Percentiles rank a stretch among this genome's conserved stretches.
phyloP scores from a whole-genome alignment of 1,140 invertebrate species.

The Cryptotermes secundus region DNA sequence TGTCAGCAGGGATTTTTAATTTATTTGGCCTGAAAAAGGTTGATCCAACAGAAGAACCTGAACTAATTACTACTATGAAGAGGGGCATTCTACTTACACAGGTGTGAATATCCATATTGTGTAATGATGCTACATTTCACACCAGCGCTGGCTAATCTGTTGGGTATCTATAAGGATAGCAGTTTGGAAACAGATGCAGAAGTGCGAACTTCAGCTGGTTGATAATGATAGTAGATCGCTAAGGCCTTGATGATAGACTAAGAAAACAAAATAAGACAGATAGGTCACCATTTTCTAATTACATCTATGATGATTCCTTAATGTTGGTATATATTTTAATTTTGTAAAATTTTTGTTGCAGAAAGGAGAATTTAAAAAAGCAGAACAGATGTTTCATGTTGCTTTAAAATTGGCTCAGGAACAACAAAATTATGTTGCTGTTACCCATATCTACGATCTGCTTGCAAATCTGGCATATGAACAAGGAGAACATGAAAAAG shows the following conservation, averaged over 20 bases:
- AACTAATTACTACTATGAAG: slow-evolving; percentile 28
- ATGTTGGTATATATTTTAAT: no score
- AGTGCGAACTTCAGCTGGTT: no score
- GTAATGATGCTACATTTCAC: no score
- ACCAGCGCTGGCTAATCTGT: no score
- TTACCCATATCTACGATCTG: slow-evolving; percentile 86
- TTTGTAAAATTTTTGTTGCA: slow-evolving; percentile 56
- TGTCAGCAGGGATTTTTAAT: slow-evolving; percentile 13
- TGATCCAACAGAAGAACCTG: not conserved
- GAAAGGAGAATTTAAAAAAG: slow-evolving; percentile 73
- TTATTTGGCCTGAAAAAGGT: slow-evolving; percentile 22
- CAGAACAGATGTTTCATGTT: slow-evolving; percentile 80
- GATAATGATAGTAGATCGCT: no score
- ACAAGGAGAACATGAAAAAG: slow-evolving; percentile 72
- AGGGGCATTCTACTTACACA: slow-evolving; percentile 24
- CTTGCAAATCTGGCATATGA: slow-evolving; percentile 88
- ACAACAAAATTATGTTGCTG: slow-evolving; percentile 67
- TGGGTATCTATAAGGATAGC: no score
- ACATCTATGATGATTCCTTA: no score
- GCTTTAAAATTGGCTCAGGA: slow-evolving; percentile 81
- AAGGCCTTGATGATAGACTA: no score
- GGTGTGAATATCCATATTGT: not conserved
- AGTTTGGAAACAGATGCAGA: no score
- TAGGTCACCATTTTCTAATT: no score
- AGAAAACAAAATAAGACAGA: no score